phyloP scores from a whole-genome alignment of 2,113 vertebrate genomes.

The Seriola rivoliana region DNA sequence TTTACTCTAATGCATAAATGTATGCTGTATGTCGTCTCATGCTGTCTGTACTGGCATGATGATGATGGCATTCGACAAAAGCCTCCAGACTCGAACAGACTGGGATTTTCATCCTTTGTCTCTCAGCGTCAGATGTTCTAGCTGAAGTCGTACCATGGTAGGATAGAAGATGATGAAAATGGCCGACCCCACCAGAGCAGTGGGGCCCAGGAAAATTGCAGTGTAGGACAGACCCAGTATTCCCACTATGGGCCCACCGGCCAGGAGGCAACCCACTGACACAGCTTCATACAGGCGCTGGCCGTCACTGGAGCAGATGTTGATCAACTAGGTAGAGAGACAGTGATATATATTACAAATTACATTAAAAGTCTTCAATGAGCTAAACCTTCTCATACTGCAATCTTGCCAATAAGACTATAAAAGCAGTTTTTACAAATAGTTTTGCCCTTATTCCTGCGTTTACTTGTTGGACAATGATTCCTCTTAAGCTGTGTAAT shows the following conservation, averaged over 20 bases:
- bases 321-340: conserved; percentile 82
- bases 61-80: background rate
- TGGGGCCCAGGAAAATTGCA: conserved; percentile 83
- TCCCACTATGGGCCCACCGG: conserved; percentile 84
- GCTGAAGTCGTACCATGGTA: conserved; percentile 79
- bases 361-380: background rate
- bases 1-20: background rate
- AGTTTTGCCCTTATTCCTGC: conserved; percentile 35
- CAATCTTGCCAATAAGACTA: background rate
- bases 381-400: background rate
- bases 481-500: conserved; percentile 59
- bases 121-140: background rate
- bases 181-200: conserved; percentile 85
- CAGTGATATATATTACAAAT: conserved; percentile 23
- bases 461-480: conserved; percentile 53
- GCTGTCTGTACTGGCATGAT: background rate
- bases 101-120: background rate
- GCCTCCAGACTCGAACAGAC: background rate
- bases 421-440: conserved; percentile 18
- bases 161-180: conserved; percentile 88
- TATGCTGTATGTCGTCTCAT: background rate
- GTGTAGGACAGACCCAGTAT: conserved; percentile 85
- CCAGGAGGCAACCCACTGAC: conserved; percentile 82
- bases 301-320: conserved; percentile 88
- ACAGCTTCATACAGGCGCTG: conserved; percentile 86